A percentile compares a stretch with the other conserved stretches of the same genome.
These are phyloP conservation scores for Aromia moschata DNA, from an alignment of 2,888 invertebrate genomes.

Conservation along the genomic window DNA sequence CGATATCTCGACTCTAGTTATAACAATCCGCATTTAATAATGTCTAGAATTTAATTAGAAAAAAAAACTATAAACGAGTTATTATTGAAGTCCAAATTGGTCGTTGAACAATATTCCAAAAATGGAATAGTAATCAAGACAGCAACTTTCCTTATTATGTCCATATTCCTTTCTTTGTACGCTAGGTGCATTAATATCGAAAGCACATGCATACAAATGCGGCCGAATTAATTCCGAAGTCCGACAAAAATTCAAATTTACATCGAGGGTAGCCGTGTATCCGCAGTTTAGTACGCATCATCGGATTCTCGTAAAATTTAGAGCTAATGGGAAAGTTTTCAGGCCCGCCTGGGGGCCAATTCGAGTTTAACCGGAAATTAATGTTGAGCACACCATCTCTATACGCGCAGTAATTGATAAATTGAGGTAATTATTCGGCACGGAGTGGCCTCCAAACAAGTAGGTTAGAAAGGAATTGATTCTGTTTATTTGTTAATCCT, in stretches of 20 bases:
- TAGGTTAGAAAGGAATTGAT: background rate
- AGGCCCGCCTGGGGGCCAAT: conserved; percentile 8
- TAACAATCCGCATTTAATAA: too few species aligned
- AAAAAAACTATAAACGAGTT: too few species aligned
- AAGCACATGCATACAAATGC: conserved; percentile 1
- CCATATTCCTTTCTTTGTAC: background rate
- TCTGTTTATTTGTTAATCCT: too few species aligned
- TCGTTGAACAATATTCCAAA: too few species aligned
- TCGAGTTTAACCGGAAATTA: conserved; percentile 21
- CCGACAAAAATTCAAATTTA: conserved; percentile 7
- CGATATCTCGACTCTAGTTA: too few species aligned
- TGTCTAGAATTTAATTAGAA: too few species aligned
- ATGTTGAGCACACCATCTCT: conserved; percentile 11
- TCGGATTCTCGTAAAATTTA: conserved; percentile 21
- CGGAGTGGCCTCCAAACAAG: background rate
- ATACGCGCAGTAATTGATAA: background rate
- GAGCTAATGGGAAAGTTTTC: conserved; percentile 23
- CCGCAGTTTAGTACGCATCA: conserved; percentile 18
- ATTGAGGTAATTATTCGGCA: background rate
- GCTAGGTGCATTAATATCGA: background rate
- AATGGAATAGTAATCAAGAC: too few species aligned
- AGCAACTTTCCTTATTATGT: background rate
- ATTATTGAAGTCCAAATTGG: too few species aligned
- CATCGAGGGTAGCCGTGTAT: conserved; percentile 5
- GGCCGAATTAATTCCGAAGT: background rate